Conservation (phyloP, 2,797 vertebrate genomes). For the Loris lydekkerianus region DNA sequence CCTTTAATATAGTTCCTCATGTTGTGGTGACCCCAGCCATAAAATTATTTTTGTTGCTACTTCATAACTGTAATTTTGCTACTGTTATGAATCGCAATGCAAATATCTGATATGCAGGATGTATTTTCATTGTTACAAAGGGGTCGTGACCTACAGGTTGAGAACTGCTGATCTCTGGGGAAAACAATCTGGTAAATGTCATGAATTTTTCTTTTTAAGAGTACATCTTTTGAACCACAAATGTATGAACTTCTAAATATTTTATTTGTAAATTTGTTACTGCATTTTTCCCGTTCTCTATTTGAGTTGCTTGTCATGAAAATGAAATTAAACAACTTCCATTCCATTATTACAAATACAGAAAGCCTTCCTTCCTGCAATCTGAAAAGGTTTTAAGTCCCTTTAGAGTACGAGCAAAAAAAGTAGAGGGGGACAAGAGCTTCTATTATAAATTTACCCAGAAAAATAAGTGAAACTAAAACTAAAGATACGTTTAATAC, state of each 20-base stretch:
- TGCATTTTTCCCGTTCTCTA: neutral
- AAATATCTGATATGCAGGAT: no score
- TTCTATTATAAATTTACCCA: conserved; percentile 23
- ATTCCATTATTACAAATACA: conserved; percentile 12
- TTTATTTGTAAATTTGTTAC: conserved; percentile 28
- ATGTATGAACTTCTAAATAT: neutral
- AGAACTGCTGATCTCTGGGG: neutral
- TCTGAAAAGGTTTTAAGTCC: conserved; percentile 25
- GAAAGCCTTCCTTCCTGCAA: neutral
- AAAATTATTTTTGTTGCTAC: no score
- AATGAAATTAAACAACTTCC: conserved; percentile 57
- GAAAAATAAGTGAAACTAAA: conserved; percentile 56
- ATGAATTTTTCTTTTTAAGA: neutral
- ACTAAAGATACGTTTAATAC: conserved; percentile 37
- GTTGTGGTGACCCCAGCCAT: no score
- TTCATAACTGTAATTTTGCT: no score
- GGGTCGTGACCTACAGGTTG: no score
- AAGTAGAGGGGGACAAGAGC: neutral
- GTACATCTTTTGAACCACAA: conserved; percentile 7
- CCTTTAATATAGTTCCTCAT: no score
- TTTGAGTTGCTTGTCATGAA: conserved; percentile 46
- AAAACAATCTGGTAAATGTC: neutral
- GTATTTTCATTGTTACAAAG: no score
- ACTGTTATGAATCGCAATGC: no score
- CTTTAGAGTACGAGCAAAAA: conserved; percentile 5